phyloP scores from a whole-genome alignment of 2,797 vertebrate genomes.

The Sardinella longiceps region DNA sequence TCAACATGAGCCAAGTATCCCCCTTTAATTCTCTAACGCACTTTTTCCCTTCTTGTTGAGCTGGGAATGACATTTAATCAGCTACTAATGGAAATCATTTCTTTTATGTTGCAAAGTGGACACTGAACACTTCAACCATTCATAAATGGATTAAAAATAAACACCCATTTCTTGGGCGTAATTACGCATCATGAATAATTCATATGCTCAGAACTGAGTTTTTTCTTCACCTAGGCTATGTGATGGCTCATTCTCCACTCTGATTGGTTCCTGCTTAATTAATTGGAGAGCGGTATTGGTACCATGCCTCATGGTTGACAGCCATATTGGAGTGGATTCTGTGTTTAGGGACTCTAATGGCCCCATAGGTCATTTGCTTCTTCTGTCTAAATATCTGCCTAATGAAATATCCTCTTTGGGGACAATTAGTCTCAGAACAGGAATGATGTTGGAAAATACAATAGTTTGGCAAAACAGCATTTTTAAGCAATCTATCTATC shows the following conservation, averaged over 20 bases:
- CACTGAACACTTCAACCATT: not conserved
- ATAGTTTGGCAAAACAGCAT: not conserved
- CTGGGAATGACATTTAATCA: not conserved
- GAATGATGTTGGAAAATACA: not conserved
- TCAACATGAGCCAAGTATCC: too few species aligned
- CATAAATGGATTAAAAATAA: not conserved
- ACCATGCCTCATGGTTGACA: not conserved
- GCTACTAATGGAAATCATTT: conserved; percentile 3
- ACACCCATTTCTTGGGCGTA: not conserved
- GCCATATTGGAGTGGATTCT: conserved; percentile 15
- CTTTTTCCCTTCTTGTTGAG: too few species aligned
- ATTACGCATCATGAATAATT: not conserved
- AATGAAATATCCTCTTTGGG: not conserved
- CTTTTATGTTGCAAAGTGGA: not conserved
- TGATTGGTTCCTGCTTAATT: conserved; percentile 8
- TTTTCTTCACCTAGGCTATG: not conserved
- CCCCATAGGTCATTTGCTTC: conserved; percentile 14
- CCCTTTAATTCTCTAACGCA: too few species aligned
- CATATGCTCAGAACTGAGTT: not conserved
- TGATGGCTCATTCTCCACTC: conserved; percentile 5
- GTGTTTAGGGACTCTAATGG: not conserved
- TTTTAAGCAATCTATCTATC: too few species aligned
- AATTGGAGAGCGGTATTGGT: not conserved
- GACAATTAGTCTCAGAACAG: not conserved
- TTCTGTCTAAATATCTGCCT: not conserved